Evolutionary conservation across 2,797 vertebrate species (phyloP), one percentile per base, ranked within the genome.

Genomic region (Eutrigla gurnardus): DNA sequence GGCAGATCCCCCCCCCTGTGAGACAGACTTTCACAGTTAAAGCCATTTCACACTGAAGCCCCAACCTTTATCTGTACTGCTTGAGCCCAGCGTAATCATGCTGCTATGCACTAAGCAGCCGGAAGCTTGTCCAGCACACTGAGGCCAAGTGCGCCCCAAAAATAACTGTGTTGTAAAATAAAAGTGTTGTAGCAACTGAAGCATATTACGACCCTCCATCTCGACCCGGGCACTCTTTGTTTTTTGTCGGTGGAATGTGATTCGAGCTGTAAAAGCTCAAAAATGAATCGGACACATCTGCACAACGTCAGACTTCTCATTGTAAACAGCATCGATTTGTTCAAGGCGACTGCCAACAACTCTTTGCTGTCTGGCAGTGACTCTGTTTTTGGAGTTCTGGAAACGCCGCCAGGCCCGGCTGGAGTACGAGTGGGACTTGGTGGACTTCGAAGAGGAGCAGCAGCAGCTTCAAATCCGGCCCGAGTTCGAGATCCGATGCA

Each of bases 361-460:
- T 42, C 17, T 58, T 54, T 72, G 49, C 70, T 13, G 50, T 13
- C 14, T 25, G 14, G 13, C 89, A 96, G 95, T 95, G 32, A 96
- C 95, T 77, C 86, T 96, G 54, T 96, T 96, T 67, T 80, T 96
- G 90, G 95, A 96, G 90, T 92, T 96, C 70, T 96, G 95, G 95
- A 96, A 96, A 89, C 89, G 95, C 7, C 93, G 95, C 7, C 95
- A 96, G 72, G 94, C 95, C 42, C 93, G 94, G 46, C 89, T 96
- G 54, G 95, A 94, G 85, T 95, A 95, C 14, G 93, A 96, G 82
- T 95, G 95, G 94, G 95, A 95, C 76, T 76, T 96, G 70, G 94
- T 95, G 83, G 94, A 95, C 85, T 95, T 95, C 73, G 95, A 96
- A 65, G 95, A 96, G 83, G 94, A 93, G 49, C 97, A 99, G 82